A percentile compares a stretch with the other conserved stretches of the same genome.
Conservation (phyloP, 1,140 invertebrate species). For the Kradibia gibbosae region DNA sequence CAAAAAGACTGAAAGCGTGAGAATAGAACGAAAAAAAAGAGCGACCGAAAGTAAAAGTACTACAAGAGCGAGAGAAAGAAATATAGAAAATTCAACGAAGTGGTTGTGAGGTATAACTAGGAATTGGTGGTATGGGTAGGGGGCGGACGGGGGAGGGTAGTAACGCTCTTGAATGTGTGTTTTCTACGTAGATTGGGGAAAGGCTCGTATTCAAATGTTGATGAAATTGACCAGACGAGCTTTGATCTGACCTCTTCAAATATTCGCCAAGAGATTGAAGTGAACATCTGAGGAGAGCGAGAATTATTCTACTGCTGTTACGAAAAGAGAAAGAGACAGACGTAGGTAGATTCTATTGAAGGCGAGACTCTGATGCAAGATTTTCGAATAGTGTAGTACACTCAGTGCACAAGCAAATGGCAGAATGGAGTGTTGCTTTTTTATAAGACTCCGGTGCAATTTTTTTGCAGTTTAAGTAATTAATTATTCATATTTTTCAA, state of each 20-base stretch:
- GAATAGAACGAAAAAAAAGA: background rate
- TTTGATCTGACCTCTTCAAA: conserved; percentile 73
- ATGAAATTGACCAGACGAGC: conserved; percentile 74
- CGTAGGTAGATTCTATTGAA: background rate
- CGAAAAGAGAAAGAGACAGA: background rate
- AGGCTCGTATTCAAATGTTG: conserved; percentile 71
- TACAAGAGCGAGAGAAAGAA: background rate
- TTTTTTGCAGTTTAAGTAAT: too few species aligned
- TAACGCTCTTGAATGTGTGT: conserved; percentile 36
- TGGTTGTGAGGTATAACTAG: conserved; percentile 21
- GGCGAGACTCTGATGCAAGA: too few species aligned
- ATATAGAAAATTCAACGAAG: conserved; percentile 35
- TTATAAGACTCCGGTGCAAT: background rate
- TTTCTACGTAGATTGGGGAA: conserved; percentile 20
- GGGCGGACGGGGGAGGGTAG: too few species aligned
- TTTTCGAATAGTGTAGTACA: background rate
- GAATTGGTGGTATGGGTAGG: too few species aligned
- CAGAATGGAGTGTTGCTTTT: background rate
- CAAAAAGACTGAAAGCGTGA: too few species aligned
- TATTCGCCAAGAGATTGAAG: conserved; percentile 72
- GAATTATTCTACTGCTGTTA: conserved; percentile 59
- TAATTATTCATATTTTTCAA: too few species aligned
- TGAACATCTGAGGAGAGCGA: conserved; percentile 71
- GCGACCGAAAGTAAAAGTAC: background rate
- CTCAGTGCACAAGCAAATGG: background rate